A percentile compares a stretch with the other conserved stretches of the same genome.
Evolutionary conservation across 2,888 invertebrate genomes (phyloP).

Genomic region (Deilephila elpenor): DNA sequence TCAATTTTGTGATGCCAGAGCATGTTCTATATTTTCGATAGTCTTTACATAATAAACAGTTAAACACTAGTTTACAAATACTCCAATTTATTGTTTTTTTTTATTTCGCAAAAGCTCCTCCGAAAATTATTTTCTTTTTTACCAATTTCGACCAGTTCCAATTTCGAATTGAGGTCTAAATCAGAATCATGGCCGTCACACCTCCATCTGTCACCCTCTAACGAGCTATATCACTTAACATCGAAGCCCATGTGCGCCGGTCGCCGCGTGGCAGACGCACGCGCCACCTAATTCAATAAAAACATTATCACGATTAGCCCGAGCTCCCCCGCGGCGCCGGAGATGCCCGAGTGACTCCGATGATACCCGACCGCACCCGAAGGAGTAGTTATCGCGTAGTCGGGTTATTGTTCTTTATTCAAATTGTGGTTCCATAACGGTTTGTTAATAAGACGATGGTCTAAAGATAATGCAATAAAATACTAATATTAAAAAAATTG

Average conservation of each 20-base stretch:
- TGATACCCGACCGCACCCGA: slow-evolving; percentile 51
- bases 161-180: slow-evolving; percentile 35
- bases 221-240: slow-evolving; percentile 60
- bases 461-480: background rate
- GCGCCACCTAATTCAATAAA: slow-evolving; percentile 83
- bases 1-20: background rate
- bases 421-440: slow-evolving; percentile 53
- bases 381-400: slow-evolving; percentile 64
- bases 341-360: slow-evolving; percentile 49
- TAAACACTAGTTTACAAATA: background rate
- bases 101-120: background rate
- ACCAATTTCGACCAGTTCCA: slow-evolving; percentile 31
- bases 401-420: slow-evolving; percentile 70
- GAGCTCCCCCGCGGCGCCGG: slow-evolving; percentile 61
- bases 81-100: no score
- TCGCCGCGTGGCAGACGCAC: slow-evolving; percentile 74
- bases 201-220: slow-evolving; percentile 56
- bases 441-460: background rate
- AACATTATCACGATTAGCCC: slow-evolving; percentile 84
- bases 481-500: background rate
- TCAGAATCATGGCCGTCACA: slow-evolving; percentile 29
- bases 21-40: background rate
- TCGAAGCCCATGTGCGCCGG: slow-evolving; percentile 61
- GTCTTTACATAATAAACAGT: background rate
- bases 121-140: background rate